A percentile compares a stretch with the other conserved stretches of the same genome.
These are phyloP conservation scores for Macropodus opercularis DNA, from an alignment of 2,797 vertebrate species.

Conservation along the genomic window DNA sequence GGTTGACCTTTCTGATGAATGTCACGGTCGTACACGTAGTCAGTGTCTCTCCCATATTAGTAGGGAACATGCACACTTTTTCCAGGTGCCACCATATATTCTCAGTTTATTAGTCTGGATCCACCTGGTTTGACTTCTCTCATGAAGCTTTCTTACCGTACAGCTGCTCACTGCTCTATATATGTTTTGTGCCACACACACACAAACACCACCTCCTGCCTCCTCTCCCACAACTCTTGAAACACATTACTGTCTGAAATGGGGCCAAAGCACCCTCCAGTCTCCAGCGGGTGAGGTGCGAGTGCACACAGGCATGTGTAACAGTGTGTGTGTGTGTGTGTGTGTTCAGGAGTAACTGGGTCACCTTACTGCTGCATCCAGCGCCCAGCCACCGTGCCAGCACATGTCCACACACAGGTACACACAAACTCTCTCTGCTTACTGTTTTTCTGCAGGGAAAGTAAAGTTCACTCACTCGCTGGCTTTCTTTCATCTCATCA, in stretches of 20 bases:
- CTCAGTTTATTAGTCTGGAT: slow-evolving; percentile 16
- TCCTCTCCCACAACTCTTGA: slow-evolving; percentile 56
- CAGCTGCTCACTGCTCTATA: slow-evolving; percentile 14
- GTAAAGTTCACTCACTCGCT: slow-evolving; percentile 19
- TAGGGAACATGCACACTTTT: slow-evolving; percentile 17
- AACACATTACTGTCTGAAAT: slow-evolving; percentile 76
- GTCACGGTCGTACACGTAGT: slow-evolving; percentile 52
- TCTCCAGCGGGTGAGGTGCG: slow-evolving; percentile 64
- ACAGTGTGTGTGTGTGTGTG: slow-evolving; percentile 18
- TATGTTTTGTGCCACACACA: slow-evolving; percentile 6
- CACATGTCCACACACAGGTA: slow-evolving; percentile 53
- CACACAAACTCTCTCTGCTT: slow-evolving; percentile 13
- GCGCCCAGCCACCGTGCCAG: slow-evolving; percentile 59
- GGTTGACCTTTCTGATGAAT: slow-evolving; percentile 74
- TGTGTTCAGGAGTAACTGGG: slow-evolving; percentile 74
- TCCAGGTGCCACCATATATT: slow-evolving; percentile 3
- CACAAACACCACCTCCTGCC: slow-evolving; percentile 17
- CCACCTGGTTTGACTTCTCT: background rate
- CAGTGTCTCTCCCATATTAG: slow-evolving; percentile 49
- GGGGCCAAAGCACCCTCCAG: slow-evolving; percentile 75
- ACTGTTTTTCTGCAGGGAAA: slow-evolving; percentile 51
- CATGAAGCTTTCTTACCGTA: background rate
- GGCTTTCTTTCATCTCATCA: slow-evolving; percentile 12
- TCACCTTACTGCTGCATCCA: slow-evolving; percentile 78
- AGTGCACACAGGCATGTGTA: slow-evolving; percentile 41